These are phyloP conservation scores for Trichopoda pennipes DNA, from an alignment of 2,888 invertebrate species.

Conservation along the genomic window DNA sequence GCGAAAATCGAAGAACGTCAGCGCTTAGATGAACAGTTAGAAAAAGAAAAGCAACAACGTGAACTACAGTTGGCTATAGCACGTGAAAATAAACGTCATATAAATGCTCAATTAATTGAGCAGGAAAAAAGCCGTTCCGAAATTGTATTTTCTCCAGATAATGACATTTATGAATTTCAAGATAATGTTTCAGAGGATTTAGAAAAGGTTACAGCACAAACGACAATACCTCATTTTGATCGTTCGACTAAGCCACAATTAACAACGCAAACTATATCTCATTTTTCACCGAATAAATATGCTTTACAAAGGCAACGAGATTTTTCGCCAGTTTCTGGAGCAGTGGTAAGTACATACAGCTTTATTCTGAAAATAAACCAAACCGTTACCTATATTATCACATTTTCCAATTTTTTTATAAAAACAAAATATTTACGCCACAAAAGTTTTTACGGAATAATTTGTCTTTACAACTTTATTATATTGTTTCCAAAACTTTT, in stretches of 20 bases:
- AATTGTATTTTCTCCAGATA: background rate
- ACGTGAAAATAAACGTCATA: conserved; percentile 80
- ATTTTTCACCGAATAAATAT: conserved; percentile 67
- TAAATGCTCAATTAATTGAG: conserved; percentile 75
- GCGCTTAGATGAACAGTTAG: conserved; percentile 82
- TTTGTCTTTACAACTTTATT: too few species aligned
- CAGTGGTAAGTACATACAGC: conserved; percentile 81
- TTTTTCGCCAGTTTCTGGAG: conserved; percentile 84
- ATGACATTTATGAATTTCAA: conserved; percentile 43
- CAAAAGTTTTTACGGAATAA: too few species aligned
- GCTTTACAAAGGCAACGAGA: conserved; percentile 80
- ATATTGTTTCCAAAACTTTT: too few species aligned
- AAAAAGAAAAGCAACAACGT: conserved; percentile 82
- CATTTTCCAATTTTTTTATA: too few species aligned
- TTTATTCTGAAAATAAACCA: background rate
- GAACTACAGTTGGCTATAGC: conserved; percentile 82
- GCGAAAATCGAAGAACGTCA: conserved; percentile 81
- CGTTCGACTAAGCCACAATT: conserved; percentile 83
- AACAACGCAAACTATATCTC: conserved; percentile 72
- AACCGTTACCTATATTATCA: too few species aligned
- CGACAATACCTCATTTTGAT: conserved; percentile 83
- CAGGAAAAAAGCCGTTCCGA: conserved; percentile 75
- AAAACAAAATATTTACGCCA: too few species aligned
- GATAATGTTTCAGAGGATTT: conserved; percentile 72
- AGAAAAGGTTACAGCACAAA: conserved; percentile 66